Conservation (phyloP, 2,888 invertebrate genomes). For the Oligia fasciuncula region DNA sequence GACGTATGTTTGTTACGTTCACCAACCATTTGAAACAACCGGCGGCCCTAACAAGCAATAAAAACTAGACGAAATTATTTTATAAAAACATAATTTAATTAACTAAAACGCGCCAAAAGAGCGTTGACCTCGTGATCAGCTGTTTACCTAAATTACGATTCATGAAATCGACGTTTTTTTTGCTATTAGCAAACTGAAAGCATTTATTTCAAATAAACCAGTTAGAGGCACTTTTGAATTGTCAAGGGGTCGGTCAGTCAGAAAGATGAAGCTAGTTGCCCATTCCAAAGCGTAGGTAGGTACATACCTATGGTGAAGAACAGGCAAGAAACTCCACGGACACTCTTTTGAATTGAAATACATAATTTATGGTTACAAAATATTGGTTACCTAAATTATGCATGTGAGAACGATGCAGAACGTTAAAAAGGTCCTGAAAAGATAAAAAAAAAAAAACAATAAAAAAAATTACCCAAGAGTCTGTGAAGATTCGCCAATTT, state of each 20-base stretch:
- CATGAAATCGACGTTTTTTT: neutral
- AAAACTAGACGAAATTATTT: neutral
- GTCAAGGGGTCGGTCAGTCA: neutral
- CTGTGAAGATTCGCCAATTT: neutral
- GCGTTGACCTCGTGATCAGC: neutral
- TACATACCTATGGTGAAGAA: neutral
- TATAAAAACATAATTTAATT: neutral
- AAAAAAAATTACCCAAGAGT: neutral
- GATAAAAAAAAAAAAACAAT: neutral
- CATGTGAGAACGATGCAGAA: neutral
- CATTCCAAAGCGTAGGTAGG: neutral
- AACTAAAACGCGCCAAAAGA: neutral
- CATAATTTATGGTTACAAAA: neutral
- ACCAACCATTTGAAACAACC: too few relatives aligned
- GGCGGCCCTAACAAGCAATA: neutral
- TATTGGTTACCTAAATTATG: neutral
- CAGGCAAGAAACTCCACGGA: neutral
- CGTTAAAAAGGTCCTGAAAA: neutral
- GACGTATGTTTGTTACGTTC: too few relatives aligned
- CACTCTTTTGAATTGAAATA: neutral
- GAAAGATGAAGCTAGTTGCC: neutral
- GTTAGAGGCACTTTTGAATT: neutral
- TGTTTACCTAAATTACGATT: neutral
- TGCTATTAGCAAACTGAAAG: neutral
- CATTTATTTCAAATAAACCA: neutral